Percentiles rank a stretch among this genome's conserved stretches.
Conservation (phyloP, 2,888 invertebrate species). For the Sinohyriopsis cumingii region DNA sequence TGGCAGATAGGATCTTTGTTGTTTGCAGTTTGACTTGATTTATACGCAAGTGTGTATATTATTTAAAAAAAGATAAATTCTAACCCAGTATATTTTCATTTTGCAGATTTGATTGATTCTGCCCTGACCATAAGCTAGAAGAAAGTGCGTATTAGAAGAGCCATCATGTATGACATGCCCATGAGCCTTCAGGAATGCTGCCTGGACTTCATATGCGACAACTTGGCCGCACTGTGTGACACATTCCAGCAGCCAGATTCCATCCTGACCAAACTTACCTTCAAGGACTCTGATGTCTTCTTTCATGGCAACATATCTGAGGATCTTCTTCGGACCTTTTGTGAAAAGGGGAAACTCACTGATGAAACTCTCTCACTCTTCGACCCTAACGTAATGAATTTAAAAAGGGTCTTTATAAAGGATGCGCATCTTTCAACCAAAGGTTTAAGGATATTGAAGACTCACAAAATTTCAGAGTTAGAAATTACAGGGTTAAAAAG, state of each 20-base stretch:
- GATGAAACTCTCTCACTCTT: slow-evolving; percentile 79
- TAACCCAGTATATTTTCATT: too few species aligned
- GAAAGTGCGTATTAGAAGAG: neutral
- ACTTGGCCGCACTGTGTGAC: slow-evolving; percentile 76
- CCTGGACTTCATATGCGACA: slow-evolving; percentile 79
- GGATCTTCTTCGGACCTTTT: slow-evolving; percentile 73
- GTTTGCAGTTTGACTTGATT: too few species aligned
- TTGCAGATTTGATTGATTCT: too few species aligned
- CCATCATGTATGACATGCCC: slow-evolving; percentile 78
- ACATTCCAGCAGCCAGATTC: slow-evolving; percentile 11
- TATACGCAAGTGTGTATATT: too few species aligned
- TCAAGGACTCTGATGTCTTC: slow-evolving; percentile 62
- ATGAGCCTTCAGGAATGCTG: slow-evolving; percentile 78
- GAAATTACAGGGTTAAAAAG: slow-evolving; percentile 77
- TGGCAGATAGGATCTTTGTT: too few species aligned
- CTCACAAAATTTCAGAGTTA: slow-evolving; percentile 79
- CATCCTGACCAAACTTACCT: slow-evolving; percentile 46
- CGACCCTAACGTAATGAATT: slow-evolving; percentile 76
- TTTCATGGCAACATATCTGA: slow-evolving; percentile 67
- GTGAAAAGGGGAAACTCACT: slow-evolving; percentile 76
- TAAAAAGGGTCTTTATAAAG: slow-evolving; percentile 77
- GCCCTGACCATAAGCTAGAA: too few species aligned
- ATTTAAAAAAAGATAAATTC: too few species aligned
- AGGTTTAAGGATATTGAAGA: slow-evolving; percentile 77
- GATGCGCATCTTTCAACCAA: slow-evolving; percentile 77